Evolutionary conservation across 2,888 invertebrate genomes (phyloP).

Genomic region (Heteromyza rotundicornis): DNA sequence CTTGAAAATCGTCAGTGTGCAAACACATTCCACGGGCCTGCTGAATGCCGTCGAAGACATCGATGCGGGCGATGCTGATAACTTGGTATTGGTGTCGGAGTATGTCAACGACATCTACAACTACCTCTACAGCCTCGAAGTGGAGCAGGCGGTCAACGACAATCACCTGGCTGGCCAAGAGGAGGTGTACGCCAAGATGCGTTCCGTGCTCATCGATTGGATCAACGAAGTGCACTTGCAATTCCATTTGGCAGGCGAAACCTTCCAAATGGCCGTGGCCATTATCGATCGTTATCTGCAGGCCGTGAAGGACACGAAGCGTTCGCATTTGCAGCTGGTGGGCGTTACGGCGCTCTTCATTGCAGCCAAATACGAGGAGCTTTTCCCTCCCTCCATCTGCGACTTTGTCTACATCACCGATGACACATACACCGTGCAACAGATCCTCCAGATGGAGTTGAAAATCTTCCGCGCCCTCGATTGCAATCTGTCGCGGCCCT

Average conservation of each 20-base stretch:
- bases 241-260: slow-evolving; percentile 86
- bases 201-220: slow-evolving; percentile 91
- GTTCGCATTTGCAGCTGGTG: slow-evolving; percentile 81
- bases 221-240: slow-evolving; percentile 88
- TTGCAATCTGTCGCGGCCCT: slow-evolving; percentile 83
- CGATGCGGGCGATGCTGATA: slow-evolving; percentile 75
- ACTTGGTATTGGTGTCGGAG: slow-evolving; percentile 79
- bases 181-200: slow-evolving; percentile 81
- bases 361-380: slow-evolving; percentile 95
- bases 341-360: slow-evolving; percentile 89
- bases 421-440: slow-evolving; percentile 78
- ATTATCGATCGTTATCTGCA: slow-evolving; percentile 87
- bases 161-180: slow-evolving; percentile 73
- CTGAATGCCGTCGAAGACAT: slow-evolving; percentile 70
- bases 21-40: slow-evolving; percentile 43
- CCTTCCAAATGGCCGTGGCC: slow-evolving; percentile 85
- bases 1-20: slow-evolving; percentile 33
- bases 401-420: slow-evolving; percentile 94
- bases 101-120: slow-evolving; percentile 90
- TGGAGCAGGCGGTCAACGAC: slow-evolving; percentile 68
- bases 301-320: slow-evolving; percentile 67
- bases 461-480: slow-evolving; percentile 77
- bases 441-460: slow-evolving; percentile 84
- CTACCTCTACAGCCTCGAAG: slow-evolving; percentile 80
- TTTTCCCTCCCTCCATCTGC: slow-evolving; percentile 82